Base-by-base conservation (phyloP, 2,113 vertebrate species). In the Neotoma lepida region DNA sequence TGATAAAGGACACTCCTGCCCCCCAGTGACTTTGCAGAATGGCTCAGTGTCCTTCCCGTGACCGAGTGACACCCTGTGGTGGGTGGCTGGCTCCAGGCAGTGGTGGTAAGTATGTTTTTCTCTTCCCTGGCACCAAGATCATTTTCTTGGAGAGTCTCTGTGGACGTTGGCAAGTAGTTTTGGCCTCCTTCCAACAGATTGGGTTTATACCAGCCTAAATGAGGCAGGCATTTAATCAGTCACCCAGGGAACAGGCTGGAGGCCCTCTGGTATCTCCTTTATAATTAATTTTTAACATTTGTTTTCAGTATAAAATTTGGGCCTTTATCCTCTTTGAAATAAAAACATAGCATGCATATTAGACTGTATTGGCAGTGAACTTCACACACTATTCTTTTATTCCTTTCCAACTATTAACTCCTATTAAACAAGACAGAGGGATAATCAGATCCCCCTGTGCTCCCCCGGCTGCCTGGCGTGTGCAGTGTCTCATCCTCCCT, bases 241-340 rank as follows among this genome's bases (percentile, higher is more conserved):
- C 98, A 97, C 98, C 97, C 98, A 95, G 98, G 97, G 98, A 98
- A 98, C 97, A 96, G 95, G 97, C 97, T 97, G 80, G 51, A 89
- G 97, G 96, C 97, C 97, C 97, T 98, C 97, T 98, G 97, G 97
- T 97, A 97, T 98, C 97, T 97, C 98, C 98, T 98, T 98, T 98
- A 94, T 97, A 96, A 97, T 97, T 97, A 97, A 97, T 97, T 97
- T 97, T 96, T 97, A 96, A 96, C 97, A 89, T 97, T 97, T 96
- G 97, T 97, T 97, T 97, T 97, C 97, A 94, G 96, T 90, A 96
- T 96, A 96, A 96, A 97, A 97, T 95, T 73, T 97, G 97, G 92
- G 97, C 96, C 96, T 97, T 96, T 97, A 96, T 96, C 95, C 95
- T 94, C 95, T 90, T 93, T 86, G 90, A 96, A 97, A 97, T 96